These are phyloP conservation scores for Esperia sulphurella DNA, from an alignment of 2,888 invertebrate species.

Conservation along the genomic window DNA sequence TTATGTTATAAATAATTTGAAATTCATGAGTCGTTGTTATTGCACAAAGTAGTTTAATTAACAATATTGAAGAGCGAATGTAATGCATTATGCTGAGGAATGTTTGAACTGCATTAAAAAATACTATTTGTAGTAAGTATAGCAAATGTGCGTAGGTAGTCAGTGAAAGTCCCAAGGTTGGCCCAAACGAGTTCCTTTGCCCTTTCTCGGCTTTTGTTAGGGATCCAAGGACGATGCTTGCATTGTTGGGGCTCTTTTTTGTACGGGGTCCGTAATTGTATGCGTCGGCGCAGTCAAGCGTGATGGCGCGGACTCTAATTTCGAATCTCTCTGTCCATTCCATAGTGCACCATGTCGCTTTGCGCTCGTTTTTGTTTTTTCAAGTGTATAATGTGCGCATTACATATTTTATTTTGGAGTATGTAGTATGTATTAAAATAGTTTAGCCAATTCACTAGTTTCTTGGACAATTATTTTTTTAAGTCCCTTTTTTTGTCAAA, in stretches of 20 bases:
- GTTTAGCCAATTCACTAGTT: no score
- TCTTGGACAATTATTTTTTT: no score
- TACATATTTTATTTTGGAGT: background rate
- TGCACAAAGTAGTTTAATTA: no score
- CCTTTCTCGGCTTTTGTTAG: conserved; percentile 77
- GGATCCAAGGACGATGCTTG: conserved; percentile 69
- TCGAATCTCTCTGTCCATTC: conserved; percentile 39
- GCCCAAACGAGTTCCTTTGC: conserved; percentile 73
- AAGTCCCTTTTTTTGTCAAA: no score
- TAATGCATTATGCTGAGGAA: background rate
- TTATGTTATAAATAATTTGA: no score
- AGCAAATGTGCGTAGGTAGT: conserved; percentile 61
- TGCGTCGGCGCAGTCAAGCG: conserved; percentile 67
- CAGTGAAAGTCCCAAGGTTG: conserved; percentile 77
- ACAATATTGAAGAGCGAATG: no score
- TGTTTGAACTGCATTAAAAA: background rate
- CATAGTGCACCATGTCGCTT: conserved; percentile 37
- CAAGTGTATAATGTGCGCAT: conserved; percentile 1
- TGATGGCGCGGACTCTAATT: conserved; percentile 53
- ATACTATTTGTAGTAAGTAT: conserved; percentile 20
- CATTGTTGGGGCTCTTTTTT: conserved; percentile 72
- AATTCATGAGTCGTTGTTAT: no score
- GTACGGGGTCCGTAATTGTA: conserved; percentile 63
- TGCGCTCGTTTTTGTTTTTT: conserved; percentile 12
- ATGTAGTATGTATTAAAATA: no score